Evolutionary conservation across 2,797 vertebrate genomes (phyloP), one percentile per base, ranked within the genome.

Genomic region (Galago senegalensis): DNA sequence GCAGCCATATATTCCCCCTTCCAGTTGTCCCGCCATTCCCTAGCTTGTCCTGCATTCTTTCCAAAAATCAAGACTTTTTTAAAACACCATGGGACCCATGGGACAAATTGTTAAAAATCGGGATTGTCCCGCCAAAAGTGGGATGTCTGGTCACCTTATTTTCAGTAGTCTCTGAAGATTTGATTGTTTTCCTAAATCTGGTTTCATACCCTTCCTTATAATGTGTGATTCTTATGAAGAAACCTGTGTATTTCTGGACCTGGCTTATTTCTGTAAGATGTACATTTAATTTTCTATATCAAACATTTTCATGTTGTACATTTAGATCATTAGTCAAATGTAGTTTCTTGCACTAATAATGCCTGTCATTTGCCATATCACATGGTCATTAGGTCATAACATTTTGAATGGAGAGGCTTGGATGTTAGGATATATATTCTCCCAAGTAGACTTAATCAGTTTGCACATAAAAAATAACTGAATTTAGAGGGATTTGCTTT

Each of bases 261-360:
- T 43, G 69, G 0, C 18, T 49, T 92, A 82, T 92, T 73, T 76
- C n/a, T 53, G 14, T 87, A 40, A 61, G 79, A 84, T 77, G 46
- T 60, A 79, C 69, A 94, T 96, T 93, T 97, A 72, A 95, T 93
- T 98, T 97, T 63, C 90, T 93, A 89, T 97, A 97, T 89, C 69
- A 97, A 97, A 96, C 88, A 92, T 97, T 98, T 97, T 96, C 94
- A 77, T 69, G 91, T 69, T 96, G 98, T 97, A 98, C 97, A 81
- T 89, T 70, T 95, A 97, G 97, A 96, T 97, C 65, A 61, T 17
- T 77, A 97, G 79, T 97, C 89, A 94, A 63, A 93, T 91, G 76
- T 94, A 87, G 87, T 63, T 97, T 91, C 92, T 96, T 96, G 91
- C 80, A 94, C 94, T 97, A 98, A 97, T 90, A 97, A 96, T 96